Evolutionary conservation across 2,888 invertebrate genomes (phyloP), one percentile per base, ranked within the genome.

Genomic region (Unio pictorum): DNA sequence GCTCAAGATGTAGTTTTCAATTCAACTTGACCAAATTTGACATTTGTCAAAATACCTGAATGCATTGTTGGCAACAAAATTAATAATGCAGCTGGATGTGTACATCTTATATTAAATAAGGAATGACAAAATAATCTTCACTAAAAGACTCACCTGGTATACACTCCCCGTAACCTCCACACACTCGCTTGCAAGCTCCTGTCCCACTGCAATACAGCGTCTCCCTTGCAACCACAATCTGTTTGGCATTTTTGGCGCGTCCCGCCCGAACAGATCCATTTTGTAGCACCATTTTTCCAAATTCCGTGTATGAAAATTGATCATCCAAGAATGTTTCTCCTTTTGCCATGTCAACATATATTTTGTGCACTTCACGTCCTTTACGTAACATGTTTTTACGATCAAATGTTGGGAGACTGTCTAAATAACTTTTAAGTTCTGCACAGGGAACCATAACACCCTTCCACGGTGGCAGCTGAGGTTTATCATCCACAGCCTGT

Each of bases 121-220:
- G 4, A 69, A 15, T 30, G 18, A 66, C 18, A 3, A 64, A 20
- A 54, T 34, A 56, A 55, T 30, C 56, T 28, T 23, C 58, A 11
- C 0, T 26, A 65, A 55, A 26, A 64, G 55, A 23, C 78, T 66
- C 62, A 86, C 86, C 85, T 81, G 83, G 78, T 60, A 82, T 69
- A 76, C 86, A 86, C 20, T 81, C 79, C 58, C 85, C 84, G 34
- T 83, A 84, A 62, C 85, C 85, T 30, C 86, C 85, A 75, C 86
- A 86, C 3, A 81, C 84, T 58, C 86, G 76, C 68, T 82, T 82
- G 73, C 86, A 86, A 8, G 83, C 80, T 20, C 81, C 78, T 1
- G 85, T 84, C 11, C 86, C 86, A 68, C 86, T 86, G 69, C 86
- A 86, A 69, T 86, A 86, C 61, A 86, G 76, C 0, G 86, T 86